Evolutionary conservation across 37 sponge, comb jelly and placozoan genomes (phyloP).

Genomic region (Cladorhizidae sp.): DNA sequence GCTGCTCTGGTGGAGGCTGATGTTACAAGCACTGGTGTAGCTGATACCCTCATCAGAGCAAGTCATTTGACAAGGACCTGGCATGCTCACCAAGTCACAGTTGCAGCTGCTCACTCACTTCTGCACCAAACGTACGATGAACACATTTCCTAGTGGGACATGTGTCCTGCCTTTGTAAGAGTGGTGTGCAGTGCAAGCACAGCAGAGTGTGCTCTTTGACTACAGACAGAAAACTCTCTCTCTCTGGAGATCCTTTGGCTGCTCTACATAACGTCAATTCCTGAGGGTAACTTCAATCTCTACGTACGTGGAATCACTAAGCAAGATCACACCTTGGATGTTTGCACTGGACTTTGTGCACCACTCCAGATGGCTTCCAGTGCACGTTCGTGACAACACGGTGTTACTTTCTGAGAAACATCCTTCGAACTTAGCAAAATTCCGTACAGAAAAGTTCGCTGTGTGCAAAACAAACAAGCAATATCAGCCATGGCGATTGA

Average conservation of each 20-base stretch:
- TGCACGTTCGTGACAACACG: neutral
- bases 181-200: constrained; percentile 8
- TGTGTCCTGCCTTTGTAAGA: neutral
- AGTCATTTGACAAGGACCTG: too few relatives aligned
- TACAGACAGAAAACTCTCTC: constrained; percentile 23
- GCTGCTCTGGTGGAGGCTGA: too few relatives aligned
- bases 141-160: too few relatives aligned
- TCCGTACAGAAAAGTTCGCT: neutral
- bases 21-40: too few relatives aligned
- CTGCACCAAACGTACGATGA: too few relatives aligned
- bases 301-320: constrained; percentile 16
- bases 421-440: neutral
- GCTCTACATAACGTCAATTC: neutral
- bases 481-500: neutral
- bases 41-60: too few relatives aligned
- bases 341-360: constrained; percentile 21
- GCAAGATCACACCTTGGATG: constrained; percentile 33
- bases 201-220: constrained; percentile 4
- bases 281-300: neutral
- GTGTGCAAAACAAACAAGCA: neutral
- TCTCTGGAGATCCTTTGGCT: too few relatives aligned
- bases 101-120: too few relatives aligned
- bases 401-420: neutral
- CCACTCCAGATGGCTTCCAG: neutral
- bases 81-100: too few relatives aligned